A percentile compares a stretch with the other conserved stretches of the same genome.
Evolutionary conservation across 2,797 vertebrate genomes (phyloP).

Genomic region (Myiotriccus ornatus): DNA sequence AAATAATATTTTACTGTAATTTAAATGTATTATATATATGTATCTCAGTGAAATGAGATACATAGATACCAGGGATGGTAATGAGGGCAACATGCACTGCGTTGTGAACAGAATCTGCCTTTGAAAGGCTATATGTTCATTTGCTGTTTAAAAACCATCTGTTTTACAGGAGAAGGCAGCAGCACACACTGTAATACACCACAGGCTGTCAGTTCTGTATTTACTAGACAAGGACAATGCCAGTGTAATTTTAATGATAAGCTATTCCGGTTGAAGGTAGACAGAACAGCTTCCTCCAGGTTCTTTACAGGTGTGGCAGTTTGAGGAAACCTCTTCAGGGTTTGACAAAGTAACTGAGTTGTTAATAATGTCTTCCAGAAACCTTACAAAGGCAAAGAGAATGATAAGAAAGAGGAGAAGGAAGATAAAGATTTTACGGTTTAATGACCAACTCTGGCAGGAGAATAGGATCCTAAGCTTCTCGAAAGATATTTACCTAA

Average conservation of each 20-base stretch:
- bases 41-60: not conserved
- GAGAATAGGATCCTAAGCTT: not conserved
- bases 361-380: not conserved
- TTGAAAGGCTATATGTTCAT: not conserved
- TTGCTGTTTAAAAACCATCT: not conserved
- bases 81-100: not conserved
- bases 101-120: not conserved
- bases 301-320: not conserved
- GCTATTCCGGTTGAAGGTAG: not conserved
- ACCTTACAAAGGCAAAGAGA: not conserved
- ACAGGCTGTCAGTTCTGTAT: not conserved
- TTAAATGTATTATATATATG: not conserved
- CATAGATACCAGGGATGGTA: not conserved
- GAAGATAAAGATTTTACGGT: not conserved
- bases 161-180: not conserved
- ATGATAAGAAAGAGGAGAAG: not conserved
- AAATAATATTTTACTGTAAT: not conserved
- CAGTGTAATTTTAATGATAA: slow-evolving; percentile 13
- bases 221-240: not conserved
- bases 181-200: not conserved
- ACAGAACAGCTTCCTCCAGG: not conserved
- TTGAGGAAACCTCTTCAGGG: not conserved
- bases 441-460: not conserved
- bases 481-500: not conserved
- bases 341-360: not conserved